Base-by-base conservation (phyloP, 2,113 vertebrate genomes). In the Girardinichthys multiradiatus region DNA sequence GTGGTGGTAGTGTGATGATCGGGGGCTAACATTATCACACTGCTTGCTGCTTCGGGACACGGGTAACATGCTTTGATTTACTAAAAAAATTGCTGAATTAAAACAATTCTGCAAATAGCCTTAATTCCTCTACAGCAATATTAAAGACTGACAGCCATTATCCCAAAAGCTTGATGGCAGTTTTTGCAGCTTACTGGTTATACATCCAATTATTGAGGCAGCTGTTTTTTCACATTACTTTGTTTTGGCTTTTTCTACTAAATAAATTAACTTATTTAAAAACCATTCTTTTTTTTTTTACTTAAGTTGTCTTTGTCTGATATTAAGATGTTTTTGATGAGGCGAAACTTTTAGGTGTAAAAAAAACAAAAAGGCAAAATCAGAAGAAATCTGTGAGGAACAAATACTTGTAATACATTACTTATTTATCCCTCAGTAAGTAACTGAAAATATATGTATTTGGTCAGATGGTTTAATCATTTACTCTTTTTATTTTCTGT, bases 401-500 rank as follows among this genome's bases (percentile, higher is more conserved):
- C 17, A 21, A 48, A 54, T 54, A 45, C 42, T 45, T 54, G 48
- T 17, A n/a, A 3, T 11, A 54, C 8, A 24, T 8, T 54, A 54
- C 7, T 54, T n/a, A 10, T 54, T 54, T n/a, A 62, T 39, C 17
- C 33, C 24, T 6, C 30, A 28, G 6, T 31, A 4, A 65, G 33
- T 14, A 37, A 57, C 31, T 19, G 30, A 24, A 45, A 8, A 72
- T 54, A 26, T 64, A 68, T 17, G 28, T 31, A 75, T n/a, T 26
- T 61, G 31, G n/a, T 72, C 19, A 24, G 57, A 15, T 57, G 57
- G 29, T 76, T 33, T 60, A 75, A 76, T 73, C 65, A 87, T 78
- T 85, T 73, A 84, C 54, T 1, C 31, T 45, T 60, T 89, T 86
- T 87, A 84, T 86, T 89, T 71, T 64, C 66, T 71, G 64, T 81